Evolutionary conservation across 1,140 invertebrate genomes (phyloP).

Genomic region (Coptotermes formosanus): DNA sequence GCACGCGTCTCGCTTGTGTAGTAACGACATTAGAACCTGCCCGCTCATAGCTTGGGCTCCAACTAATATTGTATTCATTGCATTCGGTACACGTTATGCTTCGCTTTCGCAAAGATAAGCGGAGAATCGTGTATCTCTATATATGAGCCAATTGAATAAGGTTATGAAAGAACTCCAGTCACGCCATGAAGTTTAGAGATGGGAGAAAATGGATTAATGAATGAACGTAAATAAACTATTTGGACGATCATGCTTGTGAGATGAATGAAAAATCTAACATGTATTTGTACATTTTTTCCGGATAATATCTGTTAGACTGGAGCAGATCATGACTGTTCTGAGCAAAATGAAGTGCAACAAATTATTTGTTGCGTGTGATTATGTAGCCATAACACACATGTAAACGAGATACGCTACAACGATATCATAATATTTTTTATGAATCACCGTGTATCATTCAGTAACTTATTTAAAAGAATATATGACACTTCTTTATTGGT

Average conservation of each 20-base stretch:
- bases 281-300: no score
- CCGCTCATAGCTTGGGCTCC: neutral
- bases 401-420: no score
- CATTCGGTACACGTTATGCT: neutral
- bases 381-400: no score
- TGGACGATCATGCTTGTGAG: neutral
- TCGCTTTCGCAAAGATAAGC: neutral
- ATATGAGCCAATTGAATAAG: neutral
- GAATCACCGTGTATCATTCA: no score
- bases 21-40: neutral
- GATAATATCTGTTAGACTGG: no score
- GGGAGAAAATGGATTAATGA: neutral
- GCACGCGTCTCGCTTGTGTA: neutral
- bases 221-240: neutral
- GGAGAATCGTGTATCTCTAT: neutral
- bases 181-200: neutral
- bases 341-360: no score
- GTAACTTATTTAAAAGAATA: no score
- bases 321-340: no score
- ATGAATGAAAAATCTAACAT: neutral
- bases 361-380: no score
- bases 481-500: no score
- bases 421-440: no score
- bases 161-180: neutral
- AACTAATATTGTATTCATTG: constrained; percentile 12